A percentile compares a stretch with the other conserved stretches of the same genome.
Conservation (phyloP, 2,797 vertebrate genomes). For the Thunnus albacares region DNA sequence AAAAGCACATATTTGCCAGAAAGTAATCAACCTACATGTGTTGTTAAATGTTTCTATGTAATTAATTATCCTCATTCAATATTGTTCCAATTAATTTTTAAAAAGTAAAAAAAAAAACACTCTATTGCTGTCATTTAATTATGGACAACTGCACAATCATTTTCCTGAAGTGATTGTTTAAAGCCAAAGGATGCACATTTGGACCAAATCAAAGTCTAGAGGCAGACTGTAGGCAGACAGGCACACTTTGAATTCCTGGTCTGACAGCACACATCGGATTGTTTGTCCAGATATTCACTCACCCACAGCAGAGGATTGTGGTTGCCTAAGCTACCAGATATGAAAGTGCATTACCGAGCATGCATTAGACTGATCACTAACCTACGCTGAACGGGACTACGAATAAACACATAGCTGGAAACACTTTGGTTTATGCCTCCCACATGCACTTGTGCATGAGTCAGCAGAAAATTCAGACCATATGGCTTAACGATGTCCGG, state of each 20-base stretch:
- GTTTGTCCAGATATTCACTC: conserved; percentile 57
- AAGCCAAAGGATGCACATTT: conserved; percentile 15
- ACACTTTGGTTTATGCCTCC: conserved; percentile 66
- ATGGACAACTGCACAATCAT: conserved; percentile 1
- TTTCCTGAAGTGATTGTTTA: conserved; percentile 10
- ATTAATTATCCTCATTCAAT: conserved; percentile 1
- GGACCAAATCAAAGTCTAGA: conserved; percentile 29
- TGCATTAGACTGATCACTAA: conserved; percentile 62
- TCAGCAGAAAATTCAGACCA: conserved; percentile 79
- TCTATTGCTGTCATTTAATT: background rate
- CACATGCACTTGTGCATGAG: conserved; percentile 74
- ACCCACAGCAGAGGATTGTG: conserved; percentile 49
- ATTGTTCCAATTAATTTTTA: background rate
- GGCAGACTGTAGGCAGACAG: conserved; percentile 53
- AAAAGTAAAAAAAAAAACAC: background rate
- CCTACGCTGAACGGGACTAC: conserved; percentile 56
- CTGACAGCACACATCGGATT: conserved; percentile 38
- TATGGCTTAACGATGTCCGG: conserved; percentile 70
- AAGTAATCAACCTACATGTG: conserved; percentile 1
- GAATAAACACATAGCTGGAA: conserved; percentile 73
- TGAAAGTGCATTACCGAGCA: conserved; percentile 60
- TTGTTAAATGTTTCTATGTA: conserved; percentile 19
- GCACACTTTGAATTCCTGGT: conserved; percentile 51
- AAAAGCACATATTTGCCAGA: conserved; percentile 18
- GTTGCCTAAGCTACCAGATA: conserved; percentile 53